A percentile compares a stretch with the other conserved stretches of the same genome.
Conservation (phyloP, 1,140 invertebrate species). For the Heliothis subflexa region DNA sequence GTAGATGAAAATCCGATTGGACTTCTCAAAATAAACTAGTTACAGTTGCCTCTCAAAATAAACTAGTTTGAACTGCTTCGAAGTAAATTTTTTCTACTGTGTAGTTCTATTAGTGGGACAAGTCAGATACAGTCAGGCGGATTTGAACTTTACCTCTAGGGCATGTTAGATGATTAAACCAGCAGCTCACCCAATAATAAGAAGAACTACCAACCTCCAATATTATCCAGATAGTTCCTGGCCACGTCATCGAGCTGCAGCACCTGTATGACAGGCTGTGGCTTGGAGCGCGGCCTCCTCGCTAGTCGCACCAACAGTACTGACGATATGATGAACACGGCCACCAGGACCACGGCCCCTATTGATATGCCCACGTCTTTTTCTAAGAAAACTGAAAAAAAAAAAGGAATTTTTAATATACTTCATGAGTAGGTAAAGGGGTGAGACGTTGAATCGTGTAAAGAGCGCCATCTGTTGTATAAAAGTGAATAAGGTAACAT, state of each 20-base stretch:
- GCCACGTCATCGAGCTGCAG: slow-evolving; percentile 77
- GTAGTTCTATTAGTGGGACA: too few species aligned
- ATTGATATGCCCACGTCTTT: slow-evolving; percentile 78
- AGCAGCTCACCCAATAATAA: too few species aligned
- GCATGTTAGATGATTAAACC: too few species aligned
- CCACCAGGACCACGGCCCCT: slow-evolving; percentile 71
- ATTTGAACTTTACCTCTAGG: too few species aligned
- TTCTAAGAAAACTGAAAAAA: slow-evolving; percentile 72
- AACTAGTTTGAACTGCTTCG: too few species aligned
- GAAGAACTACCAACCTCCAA: slow-evolving; percentile 62
- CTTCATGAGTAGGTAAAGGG: too few species aligned
- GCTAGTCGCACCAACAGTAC: slow-evolving; percentile 64
- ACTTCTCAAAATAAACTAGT: too few species aligned
- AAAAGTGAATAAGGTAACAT: neutral
- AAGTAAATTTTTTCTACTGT: too few species aligned
- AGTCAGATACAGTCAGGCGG: too few species aligned
- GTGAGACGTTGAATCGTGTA: neutral
- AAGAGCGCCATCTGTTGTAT: neutral
- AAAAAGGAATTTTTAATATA: neutral
- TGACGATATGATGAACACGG: slow-evolving; percentile 70
- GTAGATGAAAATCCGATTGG: too few species aligned
- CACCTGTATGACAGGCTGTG: slow-evolving; percentile 77
- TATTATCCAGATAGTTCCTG: slow-evolving; percentile 72
- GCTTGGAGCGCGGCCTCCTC: slow-evolving; percentile 65
- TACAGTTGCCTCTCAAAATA: too few species aligned